Conservation (phyloP, 2,113 vertebrate species). For the Orycteropus afer region DNA sequence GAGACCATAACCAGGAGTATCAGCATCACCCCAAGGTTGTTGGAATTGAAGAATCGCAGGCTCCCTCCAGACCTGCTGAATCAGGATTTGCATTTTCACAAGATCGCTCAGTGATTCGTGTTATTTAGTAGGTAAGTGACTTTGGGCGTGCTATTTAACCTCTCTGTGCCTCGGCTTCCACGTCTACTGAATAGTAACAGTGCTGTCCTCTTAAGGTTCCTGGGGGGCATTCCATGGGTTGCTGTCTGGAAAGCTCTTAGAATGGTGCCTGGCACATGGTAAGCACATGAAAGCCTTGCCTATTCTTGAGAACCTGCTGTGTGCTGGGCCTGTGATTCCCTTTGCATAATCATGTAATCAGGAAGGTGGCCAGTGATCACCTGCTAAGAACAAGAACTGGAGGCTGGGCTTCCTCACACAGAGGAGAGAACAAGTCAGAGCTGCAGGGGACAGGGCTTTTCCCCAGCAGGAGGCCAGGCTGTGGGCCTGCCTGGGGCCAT, state of each 20-base stretch:
- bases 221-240: not conserved
- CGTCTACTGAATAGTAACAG: not conserved
- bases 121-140: not conserved
- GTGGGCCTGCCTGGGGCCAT: not conserved
- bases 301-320: not conserved
- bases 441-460: constrained; percentile 32
- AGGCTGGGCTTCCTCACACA: not conserved
- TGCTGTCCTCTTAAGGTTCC: not conserved
- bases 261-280: not conserved
- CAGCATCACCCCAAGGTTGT: not conserved
- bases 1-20: not conserved
- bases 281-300: not conserved
- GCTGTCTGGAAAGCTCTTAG: not conserved
- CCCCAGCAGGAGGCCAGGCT: constrained; percentile 21
- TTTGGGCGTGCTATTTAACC: not conserved
- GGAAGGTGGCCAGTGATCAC: not conserved
- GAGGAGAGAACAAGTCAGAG: not conserved
- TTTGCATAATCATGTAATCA: not conserved
- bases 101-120: not conserved
- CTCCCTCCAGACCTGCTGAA: not conserved
- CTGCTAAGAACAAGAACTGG: not conserved
- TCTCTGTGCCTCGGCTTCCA: not conserved
- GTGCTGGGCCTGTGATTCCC: not conserved
- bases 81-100: not conserved
- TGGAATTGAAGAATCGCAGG: not conserved